Evolutionary conservation across 2,888 invertebrate species (phyloP), one percentile per base, ranked within the genome.

Genomic region (Crepidodera aurea): DNA sequence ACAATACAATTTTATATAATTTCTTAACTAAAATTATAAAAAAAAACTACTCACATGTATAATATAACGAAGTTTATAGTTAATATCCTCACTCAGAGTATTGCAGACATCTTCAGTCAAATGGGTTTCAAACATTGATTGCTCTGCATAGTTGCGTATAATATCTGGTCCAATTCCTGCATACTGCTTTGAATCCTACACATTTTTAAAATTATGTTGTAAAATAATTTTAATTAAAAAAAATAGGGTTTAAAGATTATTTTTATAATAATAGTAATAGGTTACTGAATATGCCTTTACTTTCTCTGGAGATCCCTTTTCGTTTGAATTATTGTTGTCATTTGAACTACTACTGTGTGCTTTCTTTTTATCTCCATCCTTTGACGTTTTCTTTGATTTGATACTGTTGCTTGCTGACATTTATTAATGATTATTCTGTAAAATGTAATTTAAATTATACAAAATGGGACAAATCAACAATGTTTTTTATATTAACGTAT

Each of bases 11-110:
- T n/a, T n/a, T n/a, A n/a, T n/a, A n/a, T n/a, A n/a, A n/a, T n/a
- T n/a, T n/a, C n/a, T n/a, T n/a, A n/a, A n/a, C n/a, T n/a, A n/a
- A n/a, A n/a, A n/a, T n/a, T n/a, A n/a, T n/a, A n/a, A n/a, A n/a
- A n/a, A n/a, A n/a, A n/a, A n/a, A 22, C 13, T 18, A 50, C 48
- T 57, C 74, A 81, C 81, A 70, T 80, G 75, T 56, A 81, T 77
- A 29, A 81, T 75, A 59, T 79, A 77, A 18, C 80, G 71, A 32
- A 81, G 60, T 67, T 78, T 79, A 63, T 79, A 80, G 65, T 79
- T 80, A 22, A 81, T 72, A 73, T 81, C 81, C 70, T 81, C 80
- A 19, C 78, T 74, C 44, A 81, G 69, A 29, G 71, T 65, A 57
- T 73, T 72, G 53, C 73, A 75, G 32, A 78, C 75, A 44, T 79